Percentiles rank a stretch among this genome's conserved stretches.
Conservation (phyloP, 2,888 invertebrate genomes). For the Scaptomyza flava region DNA sequence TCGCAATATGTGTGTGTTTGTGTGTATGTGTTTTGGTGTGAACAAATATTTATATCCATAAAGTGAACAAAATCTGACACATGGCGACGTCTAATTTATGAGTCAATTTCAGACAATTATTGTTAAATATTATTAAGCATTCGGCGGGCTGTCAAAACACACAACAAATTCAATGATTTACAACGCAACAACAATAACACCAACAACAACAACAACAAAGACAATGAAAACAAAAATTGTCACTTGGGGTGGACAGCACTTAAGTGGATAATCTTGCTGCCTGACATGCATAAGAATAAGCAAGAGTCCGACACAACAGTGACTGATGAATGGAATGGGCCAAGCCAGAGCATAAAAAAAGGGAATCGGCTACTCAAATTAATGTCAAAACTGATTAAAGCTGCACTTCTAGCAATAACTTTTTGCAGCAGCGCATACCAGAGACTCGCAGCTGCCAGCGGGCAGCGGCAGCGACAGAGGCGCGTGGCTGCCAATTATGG, state of each 20-base stretch:
- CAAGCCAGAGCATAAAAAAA: constrained; percentile 45
- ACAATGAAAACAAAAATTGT: constrained; percentile 68
- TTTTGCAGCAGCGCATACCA: constrained; percentile 15
- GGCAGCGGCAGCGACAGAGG: constrained; percentile 27
- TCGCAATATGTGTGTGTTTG: constrained; percentile 11
- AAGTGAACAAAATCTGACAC: constrained; percentile 69
- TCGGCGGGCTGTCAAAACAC: constrained; percentile 82
- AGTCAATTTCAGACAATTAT: constrained; percentile 83
- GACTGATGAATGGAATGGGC: constrained; percentile 50
- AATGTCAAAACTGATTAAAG: constrained; percentile 82
- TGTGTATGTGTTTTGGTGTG: constrained; percentile 1
- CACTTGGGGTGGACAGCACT: constrained; percentile 68
- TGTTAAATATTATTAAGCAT: constrained; percentile 83
- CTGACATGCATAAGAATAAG: constrained; percentile 67
- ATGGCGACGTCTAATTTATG: constrained; percentile 80
- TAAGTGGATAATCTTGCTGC: constrained; percentile 78
- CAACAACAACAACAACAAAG: constrained; percentile 8
- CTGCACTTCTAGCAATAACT: constrained; percentile 36
- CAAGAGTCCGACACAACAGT: constrained; percentile 37
- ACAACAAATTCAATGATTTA: constrained; percentile 75
- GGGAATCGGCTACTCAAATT: constrained; percentile 76
- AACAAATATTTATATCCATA: constrained; percentile 57
- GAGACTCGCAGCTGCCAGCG: constrained; percentile 9
- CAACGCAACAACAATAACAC: constrained; percentile 50
- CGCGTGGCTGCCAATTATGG: constrained; percentile 79